Base-by-base conservation (phyloP, 2,113 vertebrate genomes). In the Nibea coibor region DNA sequence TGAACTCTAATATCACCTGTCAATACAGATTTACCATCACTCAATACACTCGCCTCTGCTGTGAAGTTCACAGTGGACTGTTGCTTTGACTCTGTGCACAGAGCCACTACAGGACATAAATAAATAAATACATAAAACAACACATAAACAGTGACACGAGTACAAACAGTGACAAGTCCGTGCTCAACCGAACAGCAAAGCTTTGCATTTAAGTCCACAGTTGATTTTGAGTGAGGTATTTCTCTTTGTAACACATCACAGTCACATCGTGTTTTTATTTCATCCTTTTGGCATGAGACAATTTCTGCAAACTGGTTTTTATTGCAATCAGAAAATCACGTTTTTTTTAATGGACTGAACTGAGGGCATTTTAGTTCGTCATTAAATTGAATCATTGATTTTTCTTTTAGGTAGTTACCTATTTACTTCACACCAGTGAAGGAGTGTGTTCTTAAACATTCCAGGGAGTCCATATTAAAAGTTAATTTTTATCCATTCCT, bases 1-100 rank as follows among this genome's bases (percentile, higher is more conserved):
- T 51, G 65, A 80, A 12, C 39, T 74, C 39, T 67, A 80, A 79
- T 84, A 78, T 83, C 70, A 78, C 67, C 65, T 65, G 48, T 87
- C 42, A 78, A 82, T 85, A 72, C 22, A 78, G 45, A 72, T 77
- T 66, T 62, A 71, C 24, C 26, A 39, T 12, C 61, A 66, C 61
- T 78, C 80, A 64, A 4, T 82, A 56, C 50, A 73, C 75, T 78
- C 1, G 22, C 26, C 39, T 79, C 4, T 76, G 79, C 50, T 58
- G 50, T 64, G 51, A 86, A 48, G 10, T 63, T 72, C 48, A 75
- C 35, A 31, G 20, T 75, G 22, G 50, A 47, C 22, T 64, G n/a
- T 1, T n/a, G 35, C 16, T 57, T 47, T 4, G 1, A 68, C 28
- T 75, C 45, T 26, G 10, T 51, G 22, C 11, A 70, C 67, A 64